Evolutionary conservation across 2,888 invertebrate species (phyloP).

Genomic region (Agrochola lota): DNA sequence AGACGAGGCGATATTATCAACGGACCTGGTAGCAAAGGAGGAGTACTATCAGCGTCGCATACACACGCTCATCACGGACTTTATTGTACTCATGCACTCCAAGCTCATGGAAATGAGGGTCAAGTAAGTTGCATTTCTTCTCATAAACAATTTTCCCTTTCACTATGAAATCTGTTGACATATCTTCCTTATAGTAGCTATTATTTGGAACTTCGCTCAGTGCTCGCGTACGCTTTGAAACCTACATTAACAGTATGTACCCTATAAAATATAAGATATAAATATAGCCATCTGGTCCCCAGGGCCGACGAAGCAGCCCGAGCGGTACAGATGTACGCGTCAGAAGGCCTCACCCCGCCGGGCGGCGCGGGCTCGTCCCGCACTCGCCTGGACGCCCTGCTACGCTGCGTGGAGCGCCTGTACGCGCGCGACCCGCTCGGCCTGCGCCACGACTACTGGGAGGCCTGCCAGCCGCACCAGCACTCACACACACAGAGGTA

Average conservation of each 20-base stretch:
- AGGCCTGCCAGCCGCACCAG: slow-evolving; percentile 88
- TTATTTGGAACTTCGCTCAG: no score
- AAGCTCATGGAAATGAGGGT: slow-evolving; percentile 92
- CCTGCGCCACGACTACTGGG: slow-evolving; percentile 96
- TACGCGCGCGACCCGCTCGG: slow-evolving; percentile 94
- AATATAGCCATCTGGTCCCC: background rate
- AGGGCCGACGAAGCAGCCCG: slow-evolving; percentile 97
- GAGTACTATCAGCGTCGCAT: slow-evolving; percentile 96
- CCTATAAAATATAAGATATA: background rate
- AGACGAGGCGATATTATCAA: slow-evolving; percentile 93
- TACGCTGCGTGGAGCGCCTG: slow-evolving; percentile 94
- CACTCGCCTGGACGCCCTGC: slow-evolving; percentile 95
- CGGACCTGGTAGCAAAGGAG: slow-evolving; percentile 92
- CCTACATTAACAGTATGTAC: background rate
- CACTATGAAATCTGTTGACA: background rate
- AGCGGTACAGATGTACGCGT: slow-evolving; percentile 93
- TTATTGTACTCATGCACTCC: slow-evolving; percentile 97
- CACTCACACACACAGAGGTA: slow-evolving; percentile 64
- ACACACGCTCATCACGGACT: slow-evolving; percentile 96
- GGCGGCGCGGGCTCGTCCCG: slow-evolving; percentile 86
- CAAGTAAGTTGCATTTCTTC: slow-evolving; percentile 79
- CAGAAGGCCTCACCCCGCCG: slow-evolving; percentile 95
- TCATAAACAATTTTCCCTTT: background rate
- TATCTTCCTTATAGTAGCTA: no score
- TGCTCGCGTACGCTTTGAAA: background rate